Percentiles rank a stretch among this genome's conserved stretches.
Conservation (phyloP, 2,888 invertebrate species). For the Siphonodentalium dalli region DNA sequence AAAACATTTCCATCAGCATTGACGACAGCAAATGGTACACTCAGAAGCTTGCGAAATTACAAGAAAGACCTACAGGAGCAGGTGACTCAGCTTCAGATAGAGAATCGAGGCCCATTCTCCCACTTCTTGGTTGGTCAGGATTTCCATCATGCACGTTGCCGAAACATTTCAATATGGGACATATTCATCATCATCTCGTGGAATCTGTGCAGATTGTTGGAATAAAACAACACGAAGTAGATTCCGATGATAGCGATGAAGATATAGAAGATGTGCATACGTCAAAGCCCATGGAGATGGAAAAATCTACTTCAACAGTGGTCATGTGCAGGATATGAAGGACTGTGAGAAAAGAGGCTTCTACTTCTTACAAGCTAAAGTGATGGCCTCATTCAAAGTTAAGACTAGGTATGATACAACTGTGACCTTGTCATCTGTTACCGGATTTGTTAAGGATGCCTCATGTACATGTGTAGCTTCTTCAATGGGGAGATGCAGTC, state of each 20-base stretch:
- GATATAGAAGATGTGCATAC: background rate
- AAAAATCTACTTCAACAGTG: background rate
- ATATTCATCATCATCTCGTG: background rate
- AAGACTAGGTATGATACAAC: too few relatives aligned
- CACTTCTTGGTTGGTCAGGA: background rate
- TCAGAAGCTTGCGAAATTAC: background rate
- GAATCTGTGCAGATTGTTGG: background rate
- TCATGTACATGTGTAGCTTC: too few relatives aligned
- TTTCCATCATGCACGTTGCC: background rate
- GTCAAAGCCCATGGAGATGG: background rate
- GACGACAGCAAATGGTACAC: background rate
- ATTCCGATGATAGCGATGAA: background rate
- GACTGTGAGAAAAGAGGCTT: background rate
- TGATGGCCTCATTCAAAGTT: background rate
- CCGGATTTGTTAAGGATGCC: too few relatives aligned
- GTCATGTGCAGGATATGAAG: background rate
- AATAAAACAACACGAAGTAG: background rate
- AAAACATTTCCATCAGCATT: background rate
- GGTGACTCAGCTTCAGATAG: background rate
- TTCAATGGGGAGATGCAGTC: too few relatives aligned
- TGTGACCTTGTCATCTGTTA: too few relatives aligned
- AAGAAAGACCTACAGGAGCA: background rate
- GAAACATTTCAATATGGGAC: background rate
- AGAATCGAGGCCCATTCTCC: background rate
- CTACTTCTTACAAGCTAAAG: background rate